These are phyloP conservation scores for Danaus plexippus DNA, from an alignment of 1,140 invertebrate species.

Conservation along the genomic window DNA sequence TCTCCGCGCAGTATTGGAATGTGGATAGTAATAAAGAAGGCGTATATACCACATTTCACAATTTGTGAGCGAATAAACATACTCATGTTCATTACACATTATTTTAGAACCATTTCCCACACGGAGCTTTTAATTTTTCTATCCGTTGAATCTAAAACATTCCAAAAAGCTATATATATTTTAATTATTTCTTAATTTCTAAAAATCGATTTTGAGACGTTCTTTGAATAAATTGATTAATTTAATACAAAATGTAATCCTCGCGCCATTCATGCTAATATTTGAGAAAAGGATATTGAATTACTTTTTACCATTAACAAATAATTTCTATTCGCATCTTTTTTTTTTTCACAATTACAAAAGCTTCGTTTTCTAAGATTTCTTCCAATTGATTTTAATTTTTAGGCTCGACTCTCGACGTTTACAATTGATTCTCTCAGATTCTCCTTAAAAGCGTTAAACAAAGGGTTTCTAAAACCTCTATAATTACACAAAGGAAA, in stretches of 20 bases:
- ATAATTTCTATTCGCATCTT: no score
- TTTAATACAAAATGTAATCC: no score
- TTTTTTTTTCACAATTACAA: no score
- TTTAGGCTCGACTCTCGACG: no score
- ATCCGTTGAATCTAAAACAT: slow-evolving; percentile 23
- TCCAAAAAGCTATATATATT: no score
- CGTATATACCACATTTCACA: slow-evolving; percentile 56
- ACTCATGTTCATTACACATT: slow-evolving; percentile 60
- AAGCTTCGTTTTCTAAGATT: no score
- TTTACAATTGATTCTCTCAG: no score
- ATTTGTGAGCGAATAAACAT: slow-evolving; percentile 45
- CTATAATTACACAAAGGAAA: slow-evolving; percentile 31
- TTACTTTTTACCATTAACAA: no score
- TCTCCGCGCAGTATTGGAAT: slow-evolving; percentile 66
- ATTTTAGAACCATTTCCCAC: slow-evolving; percentile 61
- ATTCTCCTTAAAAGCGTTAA: slow-evolving; percentile 7
- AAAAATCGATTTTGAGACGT: not conserved
- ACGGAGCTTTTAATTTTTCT: slow-evolving; percentile 23
- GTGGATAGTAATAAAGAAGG: slow-evolving; percentile 56
- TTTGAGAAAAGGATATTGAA: no score
- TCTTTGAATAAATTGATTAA: not conserved
- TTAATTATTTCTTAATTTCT: no score
- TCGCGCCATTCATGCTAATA: no score
- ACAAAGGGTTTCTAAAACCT: slow-evolving; percentile 26
- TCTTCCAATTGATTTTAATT: no score